A percentile compares a stretch with the other conserved stretches of the same genome.
Conservation (phyloP, 2,797 vertebrate species). For the Gambelia wislizenii region DNA sequence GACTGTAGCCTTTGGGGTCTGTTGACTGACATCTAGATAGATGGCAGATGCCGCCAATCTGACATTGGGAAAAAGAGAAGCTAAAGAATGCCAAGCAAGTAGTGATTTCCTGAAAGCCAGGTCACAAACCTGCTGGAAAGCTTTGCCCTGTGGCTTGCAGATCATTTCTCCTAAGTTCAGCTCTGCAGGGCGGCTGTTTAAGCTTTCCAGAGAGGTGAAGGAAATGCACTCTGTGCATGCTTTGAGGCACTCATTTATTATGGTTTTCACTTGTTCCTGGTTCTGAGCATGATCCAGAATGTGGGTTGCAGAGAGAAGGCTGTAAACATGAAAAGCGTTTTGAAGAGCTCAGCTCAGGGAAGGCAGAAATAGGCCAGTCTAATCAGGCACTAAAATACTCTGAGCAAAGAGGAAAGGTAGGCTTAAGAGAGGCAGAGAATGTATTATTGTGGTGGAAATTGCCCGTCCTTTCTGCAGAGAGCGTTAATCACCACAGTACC, state of each 20-base stretch:
- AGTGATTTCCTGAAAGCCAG: background rate
- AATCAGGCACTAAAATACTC: conserved; percentile 20
- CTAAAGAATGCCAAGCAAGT: background rate
- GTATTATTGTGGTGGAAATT: conserved; percentile 61
- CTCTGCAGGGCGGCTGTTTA: too few species aligned
- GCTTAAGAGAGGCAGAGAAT: conserved; percentile 49
- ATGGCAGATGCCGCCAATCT: background rate
- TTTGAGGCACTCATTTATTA: background rate
- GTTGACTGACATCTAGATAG: background rate
- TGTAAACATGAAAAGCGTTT: background rate
- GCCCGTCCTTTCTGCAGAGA: conserved; percentile 47
- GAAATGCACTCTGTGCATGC: background rate
- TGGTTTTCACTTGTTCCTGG: too few species aligned
- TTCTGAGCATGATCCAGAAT: background rate
- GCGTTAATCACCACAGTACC: conserved; percentile 57
- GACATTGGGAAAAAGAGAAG: too few species aligned
- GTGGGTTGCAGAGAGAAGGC: background rate
- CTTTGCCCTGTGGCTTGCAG: background rate
- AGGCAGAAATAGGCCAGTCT: background rate
- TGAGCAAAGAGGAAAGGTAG: conserved; percentile 29
- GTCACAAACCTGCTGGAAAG: background rate
- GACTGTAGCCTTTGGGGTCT: background rate
- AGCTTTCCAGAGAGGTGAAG: background rate
- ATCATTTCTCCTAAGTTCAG: background rate
- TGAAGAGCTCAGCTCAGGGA: background rate